Conservation (phyloP, 2,113 vertebrate species). For the Callocephalon fimbriatum region DNA sequence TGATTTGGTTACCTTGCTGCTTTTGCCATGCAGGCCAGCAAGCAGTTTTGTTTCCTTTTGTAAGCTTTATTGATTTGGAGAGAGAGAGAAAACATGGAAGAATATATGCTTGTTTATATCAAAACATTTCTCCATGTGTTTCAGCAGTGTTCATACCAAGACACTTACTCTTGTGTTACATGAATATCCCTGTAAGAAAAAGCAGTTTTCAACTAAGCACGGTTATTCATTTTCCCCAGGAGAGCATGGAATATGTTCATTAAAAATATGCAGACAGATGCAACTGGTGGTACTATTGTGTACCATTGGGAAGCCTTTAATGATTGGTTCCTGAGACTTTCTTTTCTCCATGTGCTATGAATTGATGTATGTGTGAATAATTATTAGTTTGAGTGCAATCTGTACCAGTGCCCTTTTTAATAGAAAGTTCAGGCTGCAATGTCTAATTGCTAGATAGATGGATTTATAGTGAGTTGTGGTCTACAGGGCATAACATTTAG, state of each 20-base stretch:
- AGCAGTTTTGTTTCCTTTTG: background rate
- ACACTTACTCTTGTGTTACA: background rate
- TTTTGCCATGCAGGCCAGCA: background rate
- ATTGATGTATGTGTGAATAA: background rate
- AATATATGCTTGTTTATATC: background rate
- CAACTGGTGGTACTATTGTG: background rate
- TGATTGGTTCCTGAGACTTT: background rate
- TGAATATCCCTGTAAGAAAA: background rate
- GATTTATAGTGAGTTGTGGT: background rate
- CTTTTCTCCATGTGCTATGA: background rate
- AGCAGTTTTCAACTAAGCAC: background rate
- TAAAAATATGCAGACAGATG: background rate
- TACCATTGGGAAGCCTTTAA: background rate
- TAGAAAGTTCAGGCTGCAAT: background rate
- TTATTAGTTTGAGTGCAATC: background rate
- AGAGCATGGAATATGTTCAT: background rate
- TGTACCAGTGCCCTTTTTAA: constrained; percentile 11
- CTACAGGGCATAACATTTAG: background rate
- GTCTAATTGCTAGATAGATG: constrained; percentile 20
- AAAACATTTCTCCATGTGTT: background rate
- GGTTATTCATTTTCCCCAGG: background rate
- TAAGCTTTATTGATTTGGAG: background rate
- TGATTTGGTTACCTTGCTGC: background rate
- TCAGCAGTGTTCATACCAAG: background rate
- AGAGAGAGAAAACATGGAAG: background rate